Base-by-base conservation (phyloP, 2,113 vertebrate genomes). In the Psittacula cyanocephala region DNA sequence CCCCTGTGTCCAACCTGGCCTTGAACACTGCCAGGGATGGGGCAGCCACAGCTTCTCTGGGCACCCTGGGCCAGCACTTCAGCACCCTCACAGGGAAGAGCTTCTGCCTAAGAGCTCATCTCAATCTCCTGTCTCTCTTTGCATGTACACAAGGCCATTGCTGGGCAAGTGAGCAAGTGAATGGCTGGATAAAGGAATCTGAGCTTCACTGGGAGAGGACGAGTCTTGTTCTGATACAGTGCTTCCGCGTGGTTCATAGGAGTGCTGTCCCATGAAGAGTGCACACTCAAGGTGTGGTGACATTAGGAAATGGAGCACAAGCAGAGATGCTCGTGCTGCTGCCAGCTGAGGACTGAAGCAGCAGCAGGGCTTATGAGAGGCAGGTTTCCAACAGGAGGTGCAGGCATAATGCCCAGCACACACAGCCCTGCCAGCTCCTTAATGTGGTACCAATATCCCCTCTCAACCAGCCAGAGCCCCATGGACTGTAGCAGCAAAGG, bases 131-230 rank as follows among this genome's bases (percentile, higher is more conserved):
- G 46, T 2, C 27, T 57, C 14, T 78, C 41, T 49, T 68, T 0
- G 0, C 14, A 5, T 0, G 1, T 9, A 25, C 17, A 18, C 19
- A 33, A 35, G 29, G 1, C 2, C 23, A 4, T 18, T 15, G 24
- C 50, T 28, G 28, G 39, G 44, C 17, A n/a, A 43, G 49, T 0
- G 15, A 63, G 46, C 13, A 29, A 68, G 43, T 0, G 23, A 29
- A 53, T 3, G 20, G 20, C 35, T 49, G 71, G 57, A 16, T 27
- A 49, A 52, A 31, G 52, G 70, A 57, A 15, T 7, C 17, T 0
- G 7, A 23, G 10, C n/a, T 39, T 55, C 57, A 3, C 28, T 8
- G 14, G 14, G 19, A 43, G 43, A 76, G 20, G 49, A 33, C 2
- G 25, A 31, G 43, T 18, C 41, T 13, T 29, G 47, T 7, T 19